A percentile compares a stretch with the other conserved stretches of the same genome.
Evolutionary conservation across 2,113 vertebrate species (phyloP).

Genomic region (Siphamia tubifer): DNA sequence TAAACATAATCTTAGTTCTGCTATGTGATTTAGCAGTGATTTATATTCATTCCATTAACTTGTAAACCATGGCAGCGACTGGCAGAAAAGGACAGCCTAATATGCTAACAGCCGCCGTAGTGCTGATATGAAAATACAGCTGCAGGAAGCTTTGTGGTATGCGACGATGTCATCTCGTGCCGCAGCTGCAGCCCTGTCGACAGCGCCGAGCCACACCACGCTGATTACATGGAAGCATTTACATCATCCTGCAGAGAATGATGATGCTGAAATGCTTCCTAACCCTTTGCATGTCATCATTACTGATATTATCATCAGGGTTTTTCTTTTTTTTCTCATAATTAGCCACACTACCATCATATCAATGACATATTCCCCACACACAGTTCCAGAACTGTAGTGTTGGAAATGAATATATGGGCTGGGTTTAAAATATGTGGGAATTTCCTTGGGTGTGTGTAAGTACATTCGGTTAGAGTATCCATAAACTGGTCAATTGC

Average conservation of each 20-base stretch:
- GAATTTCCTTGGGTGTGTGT: no score
- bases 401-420: no score
- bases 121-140: constrained; percentile 56
- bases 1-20: constrained; percentile 76
- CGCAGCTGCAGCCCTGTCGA: constrained; percentile 42
- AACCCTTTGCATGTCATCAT: constrained; percentile 8
- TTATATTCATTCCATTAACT: constrained; percentile 73
- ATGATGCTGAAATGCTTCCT: constrained; percentile 22
- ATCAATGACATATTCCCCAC: background rate
- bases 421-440: no score
- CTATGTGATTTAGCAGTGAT: constrained; percentile 68
- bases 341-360: background rate
- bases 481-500: no score
- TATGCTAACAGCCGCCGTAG: constrained; percentile 46
- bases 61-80: constrained; percentile 49
- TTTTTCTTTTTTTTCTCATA: constrained; percentile 1
- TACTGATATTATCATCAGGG: constrained; percentile 7
- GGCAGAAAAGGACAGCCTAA: constrained; percentile 61
- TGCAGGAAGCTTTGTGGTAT: constrained; percentile 9
- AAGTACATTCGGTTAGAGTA: no score
- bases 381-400: no score
- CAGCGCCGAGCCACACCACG: background rate
- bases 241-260: constrained; percentile 4
- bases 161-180: constrained; percentile 22
- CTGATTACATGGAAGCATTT: constrained; percentile 50